Conservation (phyloP, 2,113 vertebrate species). For the Nibea albiflora region DNA sequence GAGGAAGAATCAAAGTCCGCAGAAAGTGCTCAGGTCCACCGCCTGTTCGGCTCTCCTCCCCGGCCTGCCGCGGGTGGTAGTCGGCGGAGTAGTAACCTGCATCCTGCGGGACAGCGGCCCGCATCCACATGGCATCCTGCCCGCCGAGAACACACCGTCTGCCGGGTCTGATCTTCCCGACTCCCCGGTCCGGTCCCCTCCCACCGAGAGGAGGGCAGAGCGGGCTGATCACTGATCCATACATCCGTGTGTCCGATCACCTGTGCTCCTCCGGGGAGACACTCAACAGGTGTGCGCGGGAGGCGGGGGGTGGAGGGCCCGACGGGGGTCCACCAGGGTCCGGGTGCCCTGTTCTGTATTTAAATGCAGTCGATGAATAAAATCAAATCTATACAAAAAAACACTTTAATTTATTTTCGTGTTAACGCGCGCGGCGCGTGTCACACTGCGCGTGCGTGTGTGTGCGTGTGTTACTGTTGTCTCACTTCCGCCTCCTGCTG, state of each 20-base stretch:
- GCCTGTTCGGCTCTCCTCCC: not conserved
- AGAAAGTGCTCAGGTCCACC: not conserved
- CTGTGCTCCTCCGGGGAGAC: not conserved
- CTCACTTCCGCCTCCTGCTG: not conserved
- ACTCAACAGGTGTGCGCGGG: conserved; percentile 5
- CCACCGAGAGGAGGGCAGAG: not conserved
- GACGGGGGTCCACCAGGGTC: too few species aligned
- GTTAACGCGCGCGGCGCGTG: not conserved
- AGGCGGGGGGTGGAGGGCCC: too few species aligned
- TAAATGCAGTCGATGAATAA: too few species aligned
- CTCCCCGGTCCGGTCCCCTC: conserved; percentile 20
- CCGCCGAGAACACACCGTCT: conserved; percentile 15
- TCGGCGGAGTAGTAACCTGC: conserved; percentile 7
- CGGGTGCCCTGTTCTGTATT: too few species aligned
- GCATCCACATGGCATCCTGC: conserved; percentile 47
- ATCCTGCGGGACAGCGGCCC: conserved; percentile 17
- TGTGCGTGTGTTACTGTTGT: not conserved
- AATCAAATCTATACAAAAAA: too few species aligned
- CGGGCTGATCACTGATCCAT: not conserved
- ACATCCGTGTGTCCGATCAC: conserved; percentile 1
- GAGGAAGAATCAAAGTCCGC: not conserved
- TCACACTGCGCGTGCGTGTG: not conserved
- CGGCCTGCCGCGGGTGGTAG: not conserved
- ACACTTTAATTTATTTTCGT: too few species aligned
- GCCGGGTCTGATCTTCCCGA: not conserved